These are phyloP conservation scores for Salvelinus sp. DNA, from an alignment of 2,113 vertebrate species.

Conservation along the genomic window DNA sequence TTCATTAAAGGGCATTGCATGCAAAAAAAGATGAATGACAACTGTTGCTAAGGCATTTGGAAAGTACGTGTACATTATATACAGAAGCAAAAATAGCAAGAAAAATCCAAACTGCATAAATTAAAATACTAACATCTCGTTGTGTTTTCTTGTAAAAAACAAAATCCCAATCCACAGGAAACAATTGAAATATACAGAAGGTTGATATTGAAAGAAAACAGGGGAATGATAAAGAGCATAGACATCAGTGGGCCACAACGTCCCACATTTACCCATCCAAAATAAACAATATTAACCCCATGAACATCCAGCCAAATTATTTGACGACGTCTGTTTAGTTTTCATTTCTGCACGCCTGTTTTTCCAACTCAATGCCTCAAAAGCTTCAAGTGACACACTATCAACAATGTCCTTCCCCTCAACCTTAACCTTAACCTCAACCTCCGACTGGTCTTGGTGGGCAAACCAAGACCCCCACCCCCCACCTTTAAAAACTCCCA, in stretches of 20 bases:
- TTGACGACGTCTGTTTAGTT: neutral
- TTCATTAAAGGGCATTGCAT: conserved; percentile 28
- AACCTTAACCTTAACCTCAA: too few species aligned
- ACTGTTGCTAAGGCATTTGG: conserved; percentile 56
- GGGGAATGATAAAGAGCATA: conserved; percentile 5
- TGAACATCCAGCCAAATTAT: neutral
- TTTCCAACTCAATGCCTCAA: neutral
- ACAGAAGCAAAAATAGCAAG: conserved; percentile 45
- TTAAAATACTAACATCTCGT: conserved; percentile 49
- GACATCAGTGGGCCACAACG: conserved; percentile 10
- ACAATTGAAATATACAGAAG: conserved; percentile 53
- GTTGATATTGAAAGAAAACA: conserved; percentile 38
- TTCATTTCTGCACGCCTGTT: neutral
- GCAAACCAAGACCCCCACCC: too few species aligned
- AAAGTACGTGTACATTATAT: conserved; percentile 61
- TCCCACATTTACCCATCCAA: neutral
- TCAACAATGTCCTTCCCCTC: neutral
- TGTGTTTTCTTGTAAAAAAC: conserved; percentile 34
- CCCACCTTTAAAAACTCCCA: too few species aligned
- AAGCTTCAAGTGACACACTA: neutral
- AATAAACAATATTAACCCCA: conserved; percentile 15
- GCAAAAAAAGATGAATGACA: conserved; percentile 32
- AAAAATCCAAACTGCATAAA: conserved; percentile 53
- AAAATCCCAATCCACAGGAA: conserved; percentile 43
- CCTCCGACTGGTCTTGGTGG: too few species aligned